Percentiles rank a stretch among this genome's conserved stretches.
These are phyloP conservation scores for Marmota flaviventris DNA, from an alignment of 2,113 vertebrate species.

Conservation along the genomic window DNA sequence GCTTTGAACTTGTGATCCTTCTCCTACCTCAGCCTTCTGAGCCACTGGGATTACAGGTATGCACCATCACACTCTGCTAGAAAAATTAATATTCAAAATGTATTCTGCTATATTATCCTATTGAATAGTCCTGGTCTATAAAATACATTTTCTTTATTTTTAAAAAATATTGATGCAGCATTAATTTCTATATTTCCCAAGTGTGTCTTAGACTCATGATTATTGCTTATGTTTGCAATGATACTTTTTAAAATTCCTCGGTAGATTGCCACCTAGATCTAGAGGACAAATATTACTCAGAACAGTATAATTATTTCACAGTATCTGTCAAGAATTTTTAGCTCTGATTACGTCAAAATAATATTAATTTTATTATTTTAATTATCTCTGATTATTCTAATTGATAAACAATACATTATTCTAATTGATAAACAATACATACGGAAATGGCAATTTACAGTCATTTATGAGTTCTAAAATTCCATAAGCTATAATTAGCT, in stretches of 20 bases:
- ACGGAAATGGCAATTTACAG: not conserved
- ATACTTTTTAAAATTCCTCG: not conserved
- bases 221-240: not conserved
- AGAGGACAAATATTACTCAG: not conserved
- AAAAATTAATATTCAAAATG: not conserved
- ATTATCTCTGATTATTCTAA: not conserved
- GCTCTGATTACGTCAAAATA: not conserved
- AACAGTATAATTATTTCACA: not conserved
- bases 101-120: not conserved
- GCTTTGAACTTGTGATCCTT: too few species aligned
- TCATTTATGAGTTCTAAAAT: slow-evolving; percentile 36
- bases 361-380: slow-evolving; percentile 41
- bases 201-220: not conserved
- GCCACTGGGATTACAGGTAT: too few species aligned
- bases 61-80: not conserved
- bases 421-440: not conserved
- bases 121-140: not conserved
- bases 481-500: not conserved
- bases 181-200: not conserved
- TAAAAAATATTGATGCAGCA: not conserved
- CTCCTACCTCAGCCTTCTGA: too few species aligned
- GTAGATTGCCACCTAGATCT: not conserved
- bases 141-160: not conserved
- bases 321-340: not conserved
- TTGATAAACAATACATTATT: not conserved